These are phyloP conservation scores for Andrena hattorfiana DNA, from an alignment of 2,888 invertebrate genomes.

Conservation along the genomic window DNA sequence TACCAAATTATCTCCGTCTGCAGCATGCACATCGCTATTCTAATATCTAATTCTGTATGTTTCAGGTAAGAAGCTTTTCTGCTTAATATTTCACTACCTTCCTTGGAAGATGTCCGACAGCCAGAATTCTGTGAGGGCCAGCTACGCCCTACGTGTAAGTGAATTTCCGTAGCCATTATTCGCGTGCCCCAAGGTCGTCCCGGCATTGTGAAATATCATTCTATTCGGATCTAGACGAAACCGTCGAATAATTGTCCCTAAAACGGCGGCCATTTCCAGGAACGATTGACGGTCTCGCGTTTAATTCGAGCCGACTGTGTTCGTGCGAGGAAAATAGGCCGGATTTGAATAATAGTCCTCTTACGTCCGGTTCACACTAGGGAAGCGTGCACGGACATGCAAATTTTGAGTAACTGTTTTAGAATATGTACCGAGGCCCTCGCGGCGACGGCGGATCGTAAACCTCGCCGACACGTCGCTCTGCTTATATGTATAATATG, in stretches of 20 bases:
- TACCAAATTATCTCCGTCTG: not conserved
- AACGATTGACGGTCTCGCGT: slow-evolving; percentile 52
- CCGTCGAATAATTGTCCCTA: slow-evolving; percentile 29
- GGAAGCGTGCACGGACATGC: slow-evolving; percentile 62
- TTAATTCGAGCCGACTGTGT: slow-evolving; percentile 43
- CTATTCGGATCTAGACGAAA: not conserved
- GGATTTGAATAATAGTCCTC: slow-evolving; percentile 65
- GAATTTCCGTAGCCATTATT: slow-evolving; percentile 13
- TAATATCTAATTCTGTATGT: slow-evolving; percentile 1
- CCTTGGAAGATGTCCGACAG: not conserved
- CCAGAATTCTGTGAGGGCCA: not conserved
- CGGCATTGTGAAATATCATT: not conserved
- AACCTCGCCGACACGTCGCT: slow-evolving; percentile 24
- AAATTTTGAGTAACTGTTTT: slow-evolving; percentile 66
- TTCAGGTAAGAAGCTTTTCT: slow-evolving; percentile 12
- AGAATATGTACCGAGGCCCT: slow-evolving; percentile 53
- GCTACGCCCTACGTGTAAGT: not conserved
- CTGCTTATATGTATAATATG: slow-evolving; percentile 40
- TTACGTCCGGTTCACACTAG: slow-evolving; percentile 62
- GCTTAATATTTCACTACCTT: not conserved
- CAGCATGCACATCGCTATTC: not conserved
- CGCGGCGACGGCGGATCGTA: slow-evolving; percentile 41
- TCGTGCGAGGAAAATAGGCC: slow-evolving; percentile 62
- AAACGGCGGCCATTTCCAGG: slow-evolving; percentile 35
- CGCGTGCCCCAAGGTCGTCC: not conserved